Percentiles rank a stretch among this genome's conserved stretches.
These are phyloP conservation scores for Junonia oenone DNA, from an alignment of 2,888 invertebrate genomes.

Conservation along the genomic window DNA sequence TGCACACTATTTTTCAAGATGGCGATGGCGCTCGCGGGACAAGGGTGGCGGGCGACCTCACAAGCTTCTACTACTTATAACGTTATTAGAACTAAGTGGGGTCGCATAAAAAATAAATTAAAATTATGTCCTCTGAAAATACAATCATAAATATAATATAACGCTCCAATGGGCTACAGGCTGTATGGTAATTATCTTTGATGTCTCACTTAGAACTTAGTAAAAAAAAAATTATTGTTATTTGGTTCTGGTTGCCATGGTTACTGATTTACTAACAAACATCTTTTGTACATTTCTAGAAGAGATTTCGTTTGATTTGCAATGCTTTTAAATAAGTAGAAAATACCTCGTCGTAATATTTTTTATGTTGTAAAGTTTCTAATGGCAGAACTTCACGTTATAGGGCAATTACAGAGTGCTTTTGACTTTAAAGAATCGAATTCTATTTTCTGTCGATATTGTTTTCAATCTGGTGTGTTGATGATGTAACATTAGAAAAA, in stretches of 20 bases:
- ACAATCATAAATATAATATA: too few species aligned
- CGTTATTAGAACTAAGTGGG: too few species aligned
- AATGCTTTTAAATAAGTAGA: background rate
- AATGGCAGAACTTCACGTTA: slow-evolving; percentile 95
- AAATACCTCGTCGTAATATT: background rate
- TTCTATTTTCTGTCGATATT: slow-evolving; percentile 96
- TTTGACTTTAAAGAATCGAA: slow-evolving; percentile 87
- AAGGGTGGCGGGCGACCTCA: too few species aligned
- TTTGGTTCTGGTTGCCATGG: slow-evolving; percentile 24
- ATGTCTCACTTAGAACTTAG: background rate
- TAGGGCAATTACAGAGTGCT: slow-evolving; percentile 93
- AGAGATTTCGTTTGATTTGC: background rate
- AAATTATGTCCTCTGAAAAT: too few species aligned
- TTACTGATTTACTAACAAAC: slow-evolving; percentile 19
- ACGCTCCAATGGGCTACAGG: too few species aligned
- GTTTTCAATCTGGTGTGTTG: slow-evolving; percentile 89
- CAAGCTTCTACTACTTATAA: too few species aligned
- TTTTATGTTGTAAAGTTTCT: slow-evolving; percentile 24
- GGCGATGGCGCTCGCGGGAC: too few species aligned
- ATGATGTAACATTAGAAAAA: background rate
- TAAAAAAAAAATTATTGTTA: background rate
- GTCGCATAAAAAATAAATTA: too few species aligned
- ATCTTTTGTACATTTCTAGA: background rate
- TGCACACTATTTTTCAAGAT: too few species aligned
- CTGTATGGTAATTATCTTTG: background rate